Evolutionary conservation across 1,140 invertebrate species (phyloP), one percentile per base, ranked within the genome.

Genomic region (Oncopodura yosiiana): DNA sequence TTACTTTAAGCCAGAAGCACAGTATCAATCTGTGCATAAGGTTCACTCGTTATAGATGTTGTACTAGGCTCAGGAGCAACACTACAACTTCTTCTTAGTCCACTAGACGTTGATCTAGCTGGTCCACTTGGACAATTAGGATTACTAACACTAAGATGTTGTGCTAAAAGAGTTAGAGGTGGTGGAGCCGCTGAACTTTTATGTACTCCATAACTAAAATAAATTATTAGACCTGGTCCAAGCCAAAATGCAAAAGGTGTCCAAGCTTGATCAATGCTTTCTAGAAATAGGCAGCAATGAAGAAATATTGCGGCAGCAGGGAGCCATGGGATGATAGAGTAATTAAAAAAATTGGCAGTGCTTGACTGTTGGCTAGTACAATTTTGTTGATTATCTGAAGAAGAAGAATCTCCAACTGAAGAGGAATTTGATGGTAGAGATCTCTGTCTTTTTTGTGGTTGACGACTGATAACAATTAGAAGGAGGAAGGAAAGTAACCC

Each of bases 391-490:
- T 30, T 43, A 38, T 19, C 18, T 27, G 52, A 45, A 19, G 50
- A 52, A 29, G 36, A 41, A 37, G 39, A 23, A 38, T 24, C 19
- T 53, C 29, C 14, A 9, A 19, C 16, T 19, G 37, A 39, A 39
- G 37, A 39, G 43, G 21, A 8, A 16, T 34, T 18, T 5, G 26
- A 30, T 11, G 21, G 14, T 9, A 21, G 30, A 44, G 26, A 48
- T 19, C 32, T 42, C 51, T 26, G 54, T 49, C 44, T 50, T 39
- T 45, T 49, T 29, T 63, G 61, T 27, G 61, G 61, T 49, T 63
- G 61, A 8, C 61, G 54, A 55, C 58, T 58, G 38, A 63, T 63
- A 3, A 63, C 61, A 48, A 63, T 52, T n/a, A 63, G 26, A 16
- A 63, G 54, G n/a, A 63, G 61, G 41, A 63, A 63, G 19, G 55